phyloP scores from a whole-genome alignment of 2,113 vertebrate species.

The Thalassoma bifasciatum region DNA sequence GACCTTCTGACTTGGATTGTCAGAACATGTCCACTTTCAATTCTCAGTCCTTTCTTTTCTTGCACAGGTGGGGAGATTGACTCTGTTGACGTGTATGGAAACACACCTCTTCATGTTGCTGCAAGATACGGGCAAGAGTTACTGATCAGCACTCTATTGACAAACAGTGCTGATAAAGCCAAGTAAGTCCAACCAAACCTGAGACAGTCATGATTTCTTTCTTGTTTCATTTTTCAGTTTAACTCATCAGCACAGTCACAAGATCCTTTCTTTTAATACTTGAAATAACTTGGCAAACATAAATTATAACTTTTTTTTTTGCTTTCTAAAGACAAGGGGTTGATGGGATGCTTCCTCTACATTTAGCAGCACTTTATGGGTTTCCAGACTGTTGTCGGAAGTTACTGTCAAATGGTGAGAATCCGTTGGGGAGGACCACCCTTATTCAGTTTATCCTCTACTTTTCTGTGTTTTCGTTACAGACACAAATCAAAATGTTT shows the following conservation, averaged over 20 bases:
- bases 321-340: conserved; percentile 87
- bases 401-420: conserved; percentile 93
- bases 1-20: background rate
- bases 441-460: background rate
- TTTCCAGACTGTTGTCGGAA: conserved; percentile 98
- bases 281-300: too few species aligned
- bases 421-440: background rate
- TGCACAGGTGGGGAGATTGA: conserved; percentile 92
- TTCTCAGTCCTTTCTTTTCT: background rate
- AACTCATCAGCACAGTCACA: background rate
- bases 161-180: conserved; percentile 92
- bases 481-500: background rate
- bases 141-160: conserved; percentile 95
- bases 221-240: background rate
- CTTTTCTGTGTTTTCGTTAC: background rate
- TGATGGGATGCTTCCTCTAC: conserved; percentile 95
- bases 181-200: conserved; percentile 79
- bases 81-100: conserved; percentile 91
- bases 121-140: conserved; percentile 96
- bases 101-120: conserved; percentile 95
- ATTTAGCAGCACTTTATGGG: conserved; percentile 93
- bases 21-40: background rate
- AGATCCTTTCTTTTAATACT: background rate
- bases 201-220: background rate
- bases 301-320: conserved; percentile 3